Evolutionary conservation across 2,797 vertebrate species (phyloP).

Genomic region (Aphelocoma californica): DNA sequence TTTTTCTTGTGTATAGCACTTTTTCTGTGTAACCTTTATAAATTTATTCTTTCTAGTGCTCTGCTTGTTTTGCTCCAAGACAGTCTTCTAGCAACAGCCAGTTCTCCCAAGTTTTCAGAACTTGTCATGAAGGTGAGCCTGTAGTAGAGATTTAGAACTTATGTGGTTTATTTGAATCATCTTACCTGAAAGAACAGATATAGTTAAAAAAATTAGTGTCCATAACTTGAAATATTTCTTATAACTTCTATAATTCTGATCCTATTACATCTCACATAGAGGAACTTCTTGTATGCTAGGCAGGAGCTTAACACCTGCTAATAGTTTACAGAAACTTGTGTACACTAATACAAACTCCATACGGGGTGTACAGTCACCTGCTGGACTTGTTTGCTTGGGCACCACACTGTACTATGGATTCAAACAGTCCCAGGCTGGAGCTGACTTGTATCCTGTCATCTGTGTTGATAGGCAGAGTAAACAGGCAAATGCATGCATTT

Average conservation of each 20-base stretch:
- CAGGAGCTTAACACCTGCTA: not conserved
- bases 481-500: not conserved
- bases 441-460: not conserved
- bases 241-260: not conserved
- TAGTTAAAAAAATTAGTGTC: not conserved
- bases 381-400: not conserved
- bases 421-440: not conserved
- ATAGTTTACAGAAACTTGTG: not conserved
- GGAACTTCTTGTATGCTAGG: not conserved
- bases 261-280: not conserved
- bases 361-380: not conserved
- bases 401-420: not conserved
- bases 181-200: not conserved
- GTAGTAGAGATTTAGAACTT: not conserved
- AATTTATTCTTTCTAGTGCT: constrained; percentile 79
- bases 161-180: not conserved
- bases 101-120: constrained; percentile 91
- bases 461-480: not conserved
- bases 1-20: not conserved
- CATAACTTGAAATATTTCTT: not conserved
- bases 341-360: not conserved
- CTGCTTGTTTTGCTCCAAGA: constrained; percentile 95
- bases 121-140: constrained; percentile 94
- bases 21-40: not conserved
- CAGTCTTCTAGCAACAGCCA: constrained; percentile 88